Evolutionary conservation across 2,888 invertebrate genomes (phyloP), one percentile per base, ranked within the genome.

Genomic region (Capitulum mitella): DNA sequence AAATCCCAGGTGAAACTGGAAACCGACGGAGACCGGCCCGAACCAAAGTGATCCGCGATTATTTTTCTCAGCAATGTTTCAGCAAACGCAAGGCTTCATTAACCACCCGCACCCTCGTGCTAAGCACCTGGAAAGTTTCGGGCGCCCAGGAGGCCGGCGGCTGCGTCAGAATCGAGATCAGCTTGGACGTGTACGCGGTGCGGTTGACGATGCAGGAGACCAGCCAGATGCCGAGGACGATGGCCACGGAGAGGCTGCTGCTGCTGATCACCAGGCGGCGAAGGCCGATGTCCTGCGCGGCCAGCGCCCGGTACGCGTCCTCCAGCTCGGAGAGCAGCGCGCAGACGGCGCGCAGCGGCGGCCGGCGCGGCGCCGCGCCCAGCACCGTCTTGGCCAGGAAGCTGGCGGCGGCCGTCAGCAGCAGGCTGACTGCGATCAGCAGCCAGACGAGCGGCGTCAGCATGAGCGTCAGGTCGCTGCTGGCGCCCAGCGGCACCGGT

Each of bases 111-210:
- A n/a, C n/a, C n/a, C n/a, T n/a, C n/a, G n/a, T n/a, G n/a, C n/a
- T n/a, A n/a, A n/a, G 0, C 22, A 70, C 70, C 70, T 70, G 70
- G 26, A 70, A 70, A 22, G 70, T 70, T 22, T 70, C 70, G 22
- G 70, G 70, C 37, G 70, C 70, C 70, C 70, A 70, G 19, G 70
- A 70, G 70, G 32, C 37, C 22, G 70, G 70, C 37, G 70, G 70
- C 26, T 32, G 70, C 0, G 37, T 22, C 37, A 70, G 37, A 8
- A 37, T 37, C 29, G 70, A 70, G 37, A 70, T 70, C 37, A 70
- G 70, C 22, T 70, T 70, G 37, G 70, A 70, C 3, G 70, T 70
- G 70, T 70, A 70, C 3, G 70, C 70, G 37, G 70, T 70, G 70
- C 70, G 70, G 22, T 32, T 70, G 34, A 70, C 70, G 70, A 70